Conservation (phyloP, 2,797 vertebrate genomes). For the Ctenosaura bakeri region DNA sequence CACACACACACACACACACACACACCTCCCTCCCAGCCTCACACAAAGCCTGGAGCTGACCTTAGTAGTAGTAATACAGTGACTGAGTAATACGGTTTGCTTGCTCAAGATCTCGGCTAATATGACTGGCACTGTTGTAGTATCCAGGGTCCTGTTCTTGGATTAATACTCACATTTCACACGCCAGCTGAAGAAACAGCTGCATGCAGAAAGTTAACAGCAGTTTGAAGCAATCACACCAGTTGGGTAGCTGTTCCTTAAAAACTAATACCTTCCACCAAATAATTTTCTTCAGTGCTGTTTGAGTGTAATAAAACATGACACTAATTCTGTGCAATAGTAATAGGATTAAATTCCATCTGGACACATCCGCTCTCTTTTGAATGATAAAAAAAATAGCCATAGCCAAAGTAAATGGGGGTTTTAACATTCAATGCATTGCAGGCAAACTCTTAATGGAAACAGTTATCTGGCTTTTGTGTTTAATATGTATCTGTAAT, state of each 20-base stretch:
- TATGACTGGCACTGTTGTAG: neutral
- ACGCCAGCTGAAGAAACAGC: constrained; percentile 42
- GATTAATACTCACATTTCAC: constrained; percentile 22
- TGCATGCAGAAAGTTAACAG: neutral
- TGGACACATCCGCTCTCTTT: constrained; percentile 54
- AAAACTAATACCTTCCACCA: accelerated
- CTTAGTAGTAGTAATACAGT: no score
- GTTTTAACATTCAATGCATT: constrained; percentile 59
- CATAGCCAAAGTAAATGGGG: constrained; percentile 64
- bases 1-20: no score
- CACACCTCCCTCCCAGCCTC: no score
- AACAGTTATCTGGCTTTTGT: constrained; percentile 64
- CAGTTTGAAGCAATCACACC: neutral
- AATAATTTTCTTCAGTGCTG: constrained; percentile 29
- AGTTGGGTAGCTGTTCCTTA: constrained; percentile 32
- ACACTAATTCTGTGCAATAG: constrained; percentile 13
- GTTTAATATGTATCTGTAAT: constrained; percentile 20
- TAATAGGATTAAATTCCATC: constrained; percentile 24
- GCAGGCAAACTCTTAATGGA: constrained; percentile 62
- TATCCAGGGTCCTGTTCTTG: constrained; percentile 27
- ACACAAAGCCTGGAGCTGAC: no score
- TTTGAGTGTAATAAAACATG: constrained; percentile 27
- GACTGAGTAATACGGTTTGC: neutral
- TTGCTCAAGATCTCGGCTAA: neutral
- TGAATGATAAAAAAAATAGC: constrained; percentile 56